Percentiles rank a stretch among this genome's conserved stretches.
These are phyloP conservation scores for Amphiduros pacificus DNA, from an alignment of 2,888 invertebrate genomes.

Conservation along the genomic window DNA sequence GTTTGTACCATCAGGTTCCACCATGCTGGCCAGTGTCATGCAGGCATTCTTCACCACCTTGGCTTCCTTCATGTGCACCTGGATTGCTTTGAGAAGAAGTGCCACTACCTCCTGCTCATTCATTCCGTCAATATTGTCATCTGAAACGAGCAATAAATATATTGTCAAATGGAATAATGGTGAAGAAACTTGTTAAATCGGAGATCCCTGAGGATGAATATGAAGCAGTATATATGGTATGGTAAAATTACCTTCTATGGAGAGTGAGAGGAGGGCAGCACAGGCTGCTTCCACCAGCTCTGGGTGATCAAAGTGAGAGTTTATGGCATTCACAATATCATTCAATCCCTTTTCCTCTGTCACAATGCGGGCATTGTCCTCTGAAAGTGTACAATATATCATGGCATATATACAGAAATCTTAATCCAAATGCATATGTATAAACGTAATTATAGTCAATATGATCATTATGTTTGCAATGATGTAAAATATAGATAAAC, in stretches of 20 bases:
- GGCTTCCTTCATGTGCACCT: constrained; percentile 42
- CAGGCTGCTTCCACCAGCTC: constrained; percentile 48
- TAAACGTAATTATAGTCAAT: no score
- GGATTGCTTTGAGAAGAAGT: constrained; percentile 40
- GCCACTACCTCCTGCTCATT: constrained; percentile 47
- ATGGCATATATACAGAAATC: no score
- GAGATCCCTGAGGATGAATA: not conserved
- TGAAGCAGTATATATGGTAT: not conserved
- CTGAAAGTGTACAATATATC: constrained; percentile 37
- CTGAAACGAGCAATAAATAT: constrained; percentile 31
- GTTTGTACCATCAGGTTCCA: constrained; percentile 48
- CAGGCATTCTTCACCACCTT: constrained; percentile 55
- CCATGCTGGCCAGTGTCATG: constrained; percentile 50
- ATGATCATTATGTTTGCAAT: no score
- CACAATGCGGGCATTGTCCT: constrained; percentile 45
- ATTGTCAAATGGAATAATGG: no score
- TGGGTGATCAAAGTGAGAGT: constrained; percentile 38
- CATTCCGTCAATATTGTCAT: constrained; percentile 42
- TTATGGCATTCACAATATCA: constrained; percentile 44
- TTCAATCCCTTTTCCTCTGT: constrained; percentile 41
- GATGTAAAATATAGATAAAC: no score
- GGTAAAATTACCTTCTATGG: constrained; percentile 47
- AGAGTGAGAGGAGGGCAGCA: constrained; percentile 47
- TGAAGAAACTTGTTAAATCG: no score
- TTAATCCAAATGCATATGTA: no score